Percentiles rank a stretch among this genome's conserved stretches.
Conservation (phyloP, 2,113 vertebrate species). For the Pongo abelii region DNA sequence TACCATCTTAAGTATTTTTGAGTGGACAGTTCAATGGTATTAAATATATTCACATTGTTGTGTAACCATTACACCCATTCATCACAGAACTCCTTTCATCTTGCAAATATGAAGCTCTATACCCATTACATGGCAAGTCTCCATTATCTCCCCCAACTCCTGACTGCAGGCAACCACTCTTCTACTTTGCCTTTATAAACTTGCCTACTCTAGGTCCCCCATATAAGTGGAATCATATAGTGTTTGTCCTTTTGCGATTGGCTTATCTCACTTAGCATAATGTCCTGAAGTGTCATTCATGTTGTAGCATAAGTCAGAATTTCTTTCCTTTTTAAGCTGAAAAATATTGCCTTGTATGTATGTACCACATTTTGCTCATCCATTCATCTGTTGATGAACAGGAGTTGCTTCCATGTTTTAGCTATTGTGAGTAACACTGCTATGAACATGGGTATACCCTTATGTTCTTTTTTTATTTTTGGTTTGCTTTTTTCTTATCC, state of each 20-base stretch:
- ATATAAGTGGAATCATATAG: neutral
- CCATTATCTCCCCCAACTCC: neutral
- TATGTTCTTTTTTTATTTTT: slow-evolving; percentile 5
- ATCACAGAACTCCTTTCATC: neutral
- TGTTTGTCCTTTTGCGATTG: neutral
- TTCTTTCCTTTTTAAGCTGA: neutral
- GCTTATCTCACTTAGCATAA: neutral
- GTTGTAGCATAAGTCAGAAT: neutral
- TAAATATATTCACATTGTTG: neutral
- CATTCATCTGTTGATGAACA: neutral
- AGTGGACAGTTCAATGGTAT: neutral
- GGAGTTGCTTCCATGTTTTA: neutral
- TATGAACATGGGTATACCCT: neutral
- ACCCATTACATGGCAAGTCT: neutral
- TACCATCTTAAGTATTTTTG: neutral
- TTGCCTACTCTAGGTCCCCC: neutral
- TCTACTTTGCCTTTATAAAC: neutral
- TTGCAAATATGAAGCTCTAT: neutral
- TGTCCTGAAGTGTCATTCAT: neutral
- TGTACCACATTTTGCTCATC: neutral
- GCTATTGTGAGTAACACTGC: neutral
- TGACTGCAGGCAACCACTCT: neutral
- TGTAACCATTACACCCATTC: neutral
- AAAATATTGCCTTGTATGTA: neutral
- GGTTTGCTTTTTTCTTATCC: neutral